Base-by-base conservation (phyloP, 2,113 vertebrate species). In the Eurypyga helias region DNA sequence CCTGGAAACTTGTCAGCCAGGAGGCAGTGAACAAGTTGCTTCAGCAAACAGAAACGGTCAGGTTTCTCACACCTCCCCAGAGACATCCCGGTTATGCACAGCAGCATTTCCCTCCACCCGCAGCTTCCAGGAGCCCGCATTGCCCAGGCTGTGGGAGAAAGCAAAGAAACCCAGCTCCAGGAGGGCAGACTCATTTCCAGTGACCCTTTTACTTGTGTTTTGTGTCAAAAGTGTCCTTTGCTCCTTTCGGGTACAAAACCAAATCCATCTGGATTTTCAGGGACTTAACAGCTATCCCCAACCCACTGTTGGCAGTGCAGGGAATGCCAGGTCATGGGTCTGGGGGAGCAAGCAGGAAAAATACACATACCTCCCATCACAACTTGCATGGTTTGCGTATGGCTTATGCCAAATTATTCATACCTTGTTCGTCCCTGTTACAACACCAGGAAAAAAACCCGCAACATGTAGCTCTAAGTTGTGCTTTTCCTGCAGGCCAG, bases 41-140 rank as follows among this genome's bases (percentile, higher is more conserved):
- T 57, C 67, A 80, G 71, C 92, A 93, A 86, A 77, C 33, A 93
- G 90, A 66, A 54, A 4, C 6, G 14, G 26, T 90, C 57, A 6
- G 38, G 78, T 96, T 93, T 87, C 84, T 90, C 62, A 51, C 95
- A 83, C 36, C 21, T 93, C 86, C 62, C 43, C 15, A 4, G 66
- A 61, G 57, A 69, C 36, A 86, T 38, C 51, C 64, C 66, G 62
- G 72, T 28, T 4, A 67, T n/a, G 76, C 1, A 2, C 51, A 45
- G 75, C 75, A 78, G 67, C 34, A 4, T 17, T 88, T 73, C 78
- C 58, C 83, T 92, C 54, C 88, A 89, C 82, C 95, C 83, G 71
- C 75, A 45, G 36, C 71, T 84, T 65, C 83, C 87, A 60, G 70
- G 34, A 79, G 33, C 38, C 61, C 20, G 36, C 51, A 1, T 0